phyloP scores from a whole-genome alignment of 2,113 vertebrate species.

The Halichoerus grypus region DNA sequence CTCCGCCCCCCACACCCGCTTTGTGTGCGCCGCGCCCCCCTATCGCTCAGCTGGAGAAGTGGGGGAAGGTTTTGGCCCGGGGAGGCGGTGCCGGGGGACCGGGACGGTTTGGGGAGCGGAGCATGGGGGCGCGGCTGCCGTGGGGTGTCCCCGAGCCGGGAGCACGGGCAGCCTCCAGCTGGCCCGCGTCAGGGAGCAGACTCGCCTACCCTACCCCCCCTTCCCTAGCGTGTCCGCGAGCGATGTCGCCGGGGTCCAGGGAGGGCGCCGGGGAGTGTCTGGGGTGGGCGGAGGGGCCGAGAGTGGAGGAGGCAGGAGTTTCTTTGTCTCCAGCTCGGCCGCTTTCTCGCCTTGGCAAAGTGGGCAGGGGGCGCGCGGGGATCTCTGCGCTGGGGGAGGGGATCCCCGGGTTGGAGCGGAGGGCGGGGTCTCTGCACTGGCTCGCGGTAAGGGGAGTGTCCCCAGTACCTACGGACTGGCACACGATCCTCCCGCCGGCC shows the following conservation, averaged over 20 bases:
- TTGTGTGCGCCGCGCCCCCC: conserved; percentile 76
- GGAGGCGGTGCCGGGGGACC: background rate
- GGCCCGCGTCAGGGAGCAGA: background rate
- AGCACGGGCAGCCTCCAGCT: background rate
- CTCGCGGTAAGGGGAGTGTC: background rate
- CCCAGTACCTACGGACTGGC: background rate
- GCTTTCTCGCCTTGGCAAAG: conserved; percentile 83
- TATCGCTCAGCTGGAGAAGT: background rate
- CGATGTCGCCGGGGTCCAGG: conserved; percentile 53
- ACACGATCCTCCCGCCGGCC: background rate
- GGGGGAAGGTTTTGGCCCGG: background rate
- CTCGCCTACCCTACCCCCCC: conserved; percentile 13
- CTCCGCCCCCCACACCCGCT: conserved; percentile 34
- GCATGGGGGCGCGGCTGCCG: conserved; percentile 5
- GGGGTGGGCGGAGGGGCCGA: conserved; percentile 60
- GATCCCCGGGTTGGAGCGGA: background rate
- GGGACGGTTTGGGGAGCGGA: conserved; percentile 40
- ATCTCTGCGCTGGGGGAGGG: conserved; percentile 73
- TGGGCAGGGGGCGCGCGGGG: conserved; percentile 82
- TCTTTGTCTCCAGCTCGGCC: conserved; percentile 87
- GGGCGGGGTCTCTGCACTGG: background rate
- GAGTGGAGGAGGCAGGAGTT: conserved; percentile 85
- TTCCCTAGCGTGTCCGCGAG: background rate
- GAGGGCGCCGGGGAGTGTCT: conserved; percentile 80
- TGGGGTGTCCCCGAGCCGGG: background rate